Percentiles rank a stretch among this genome's conserved stretches.
These are phyloP conservation scores for Synanceia verrucosa DNA, from an alignment of 2,797 vertebrate species.

Conservation along the genomic window DNA sequence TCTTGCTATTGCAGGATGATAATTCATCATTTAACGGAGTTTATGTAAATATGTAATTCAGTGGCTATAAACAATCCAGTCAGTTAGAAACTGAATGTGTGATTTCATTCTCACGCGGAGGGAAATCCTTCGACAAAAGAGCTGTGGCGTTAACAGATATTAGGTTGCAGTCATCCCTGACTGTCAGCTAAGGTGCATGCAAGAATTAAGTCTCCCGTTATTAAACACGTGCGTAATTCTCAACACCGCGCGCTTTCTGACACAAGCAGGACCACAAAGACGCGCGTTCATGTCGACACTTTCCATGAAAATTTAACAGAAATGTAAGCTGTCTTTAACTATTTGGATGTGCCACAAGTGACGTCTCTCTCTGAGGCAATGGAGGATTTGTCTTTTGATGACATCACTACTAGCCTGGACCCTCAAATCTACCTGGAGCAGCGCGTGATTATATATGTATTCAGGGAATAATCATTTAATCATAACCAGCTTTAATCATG, in stretches of 20 bases:
- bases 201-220: neutral
- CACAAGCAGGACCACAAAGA: neutral
- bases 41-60: neutral
- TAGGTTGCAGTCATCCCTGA: slow-evolving; percentile 25
- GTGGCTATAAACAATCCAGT: no score
- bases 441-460: neutral
- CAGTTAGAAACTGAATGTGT: neutral
- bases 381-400: slow-evolving; percentile 26
- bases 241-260: neutral
- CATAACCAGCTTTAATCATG: neutral
- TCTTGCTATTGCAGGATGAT: neutral
- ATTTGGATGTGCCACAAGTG: neutral
- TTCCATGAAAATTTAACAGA: neutral
- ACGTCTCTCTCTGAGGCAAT: slow-evolving; percentile 17
- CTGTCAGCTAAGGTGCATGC: slow-evolving; percentile 9
- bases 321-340: neutral
- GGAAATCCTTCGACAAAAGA: slow-evolving; percentile 3
- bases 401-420: slow-evolving; percentile 32
- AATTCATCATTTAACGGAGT: neutral
- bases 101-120: neutral
- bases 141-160: slow-evolving; percentile 23
- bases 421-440: slow-evolving; percentile 1
- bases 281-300: neutral
- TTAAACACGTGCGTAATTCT: neutral
- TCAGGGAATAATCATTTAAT: neutral